Base-by-base conservation (phyloP, 2,797 vertebrate genomes). In the Chrosomus eos region DNA sequence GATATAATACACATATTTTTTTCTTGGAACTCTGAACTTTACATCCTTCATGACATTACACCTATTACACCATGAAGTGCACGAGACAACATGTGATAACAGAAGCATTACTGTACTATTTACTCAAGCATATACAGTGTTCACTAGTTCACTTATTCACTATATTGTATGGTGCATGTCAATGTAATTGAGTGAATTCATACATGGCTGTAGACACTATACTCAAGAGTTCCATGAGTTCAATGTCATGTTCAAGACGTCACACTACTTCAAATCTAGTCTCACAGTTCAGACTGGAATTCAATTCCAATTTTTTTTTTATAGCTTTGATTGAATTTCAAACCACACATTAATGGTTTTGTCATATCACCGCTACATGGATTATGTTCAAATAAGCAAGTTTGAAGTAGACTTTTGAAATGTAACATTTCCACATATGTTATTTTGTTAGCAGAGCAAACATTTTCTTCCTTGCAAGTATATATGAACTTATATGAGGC, bases 371-470 rank as follows among this genome's bases (percentile, higher is more conserved):
- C 14, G 19, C 31, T 53, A 33, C 72, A 14, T 19, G 7, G 16
- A 53, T 3, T 28, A 21, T 18, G 6, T 5, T 55, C 21, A 23
- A 55, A 55, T 23, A 55, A 23, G 51, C 19, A 51, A 60, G 36
- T 73, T 31, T 43, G 68, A 80, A 53, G 28, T 16, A 11, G 64
- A 28, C 51, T 21, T 60, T 60, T 60, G 38, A 82, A 82, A 73
- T 26, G 11, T 6, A 62, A 18, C 19, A 21, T 13, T 60, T 73
- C 11, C 55, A 18, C 45, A 26, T 64, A 13, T 55, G 66, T 40
- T 55, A 71, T 81, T 36, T 43, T 62, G n/a, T 72, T 72, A 81
- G 80, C 33, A 31, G 18, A 72, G 80, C 67, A 72, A 81, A 60
- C 53, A 60, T 60, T 60, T 72, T 31, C 55, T 62, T 11, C 71